Evolutionary conservation across 2,113 vertebrate genomes (phyloP), one percentile per base, ranked within the genome.

Genomic region (Sebastes fasciatus): DNA sequence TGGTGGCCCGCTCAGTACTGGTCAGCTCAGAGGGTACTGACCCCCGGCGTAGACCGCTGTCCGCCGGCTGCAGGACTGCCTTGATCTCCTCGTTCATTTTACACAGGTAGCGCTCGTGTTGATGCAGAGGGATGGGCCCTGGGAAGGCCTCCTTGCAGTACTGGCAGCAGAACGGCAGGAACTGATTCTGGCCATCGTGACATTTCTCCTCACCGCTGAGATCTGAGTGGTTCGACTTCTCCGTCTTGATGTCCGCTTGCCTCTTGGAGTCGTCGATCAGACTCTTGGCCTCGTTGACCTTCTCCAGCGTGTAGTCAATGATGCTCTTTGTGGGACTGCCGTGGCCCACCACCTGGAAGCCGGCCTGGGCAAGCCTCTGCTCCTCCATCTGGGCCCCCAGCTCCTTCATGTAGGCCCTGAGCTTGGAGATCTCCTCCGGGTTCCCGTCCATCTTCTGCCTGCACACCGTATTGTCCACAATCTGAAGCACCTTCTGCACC

Each of bases 1-100:
- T 98, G 92, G 95, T 95, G 92, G 97, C 94, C 89, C 94, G 95
- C 93, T 97, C 96, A 79, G 95, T 96, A 77, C 94, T 96, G 89
- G 96, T 95, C 94, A 86, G 95, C 93, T 98, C 97, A 71, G 95
- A 77, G 68, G 79, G 74, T 81, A 96, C 95, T 77, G 94, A 78
- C 89, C 95, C 96, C 52, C 94, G 95, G 92, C 94, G 96, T 93
- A 96, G 95, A 91, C 96, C 92, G 91, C 94, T 95, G 88, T 97
- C 96, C 0, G 95, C 94, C 52, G 97, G 98, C 94, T 97, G 97
- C 88, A 99, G 96, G 89, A 97, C 97, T 17, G 97, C 97, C 92
- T 98, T 98, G 93, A 99, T 98, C 90, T 99, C 98, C 94, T 98
- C 97, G 0, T 98, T 99, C 98, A 98, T 99, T 88, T 98, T 98